phyloP scores from a whole-genome alignment of 2,888 invertebrate species.

The Suillia variegata region DNA sequence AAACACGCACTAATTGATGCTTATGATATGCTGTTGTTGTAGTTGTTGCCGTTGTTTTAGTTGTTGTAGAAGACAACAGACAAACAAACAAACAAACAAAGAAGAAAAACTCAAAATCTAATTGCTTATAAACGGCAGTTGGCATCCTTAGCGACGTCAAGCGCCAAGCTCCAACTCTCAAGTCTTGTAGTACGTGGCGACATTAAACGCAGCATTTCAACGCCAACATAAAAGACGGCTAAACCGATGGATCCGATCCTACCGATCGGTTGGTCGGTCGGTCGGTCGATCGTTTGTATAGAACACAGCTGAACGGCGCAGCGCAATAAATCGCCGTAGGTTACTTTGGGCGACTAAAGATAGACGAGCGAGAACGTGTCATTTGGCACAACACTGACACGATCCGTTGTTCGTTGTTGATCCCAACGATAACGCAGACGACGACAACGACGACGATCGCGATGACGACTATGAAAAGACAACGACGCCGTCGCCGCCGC shows the following conservation, averaged over 20 bases:
- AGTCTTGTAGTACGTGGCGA: slow-evolving; percentile 51
- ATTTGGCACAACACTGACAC: no score
- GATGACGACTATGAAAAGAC: neutral
- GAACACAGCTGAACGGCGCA: neutral
- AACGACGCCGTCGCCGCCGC: neutral
- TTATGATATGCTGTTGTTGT: slow-evolving; percentile 40
- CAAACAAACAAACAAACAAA: slow-evolving; percentile 33
- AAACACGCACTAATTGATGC: slow-evolving; percentile 54
- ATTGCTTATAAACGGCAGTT: slow-evolving; percentile 52
- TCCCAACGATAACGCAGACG: neutral
- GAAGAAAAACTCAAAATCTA: slow-evolving; percentile 43
- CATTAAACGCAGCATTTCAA: slow-evolving; percentile 45
- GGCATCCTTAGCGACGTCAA: slow-evolving; percentile 29
- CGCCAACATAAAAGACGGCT: slow-evolving; percentile 36
- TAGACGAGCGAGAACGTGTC: no score
- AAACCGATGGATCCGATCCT: no score
- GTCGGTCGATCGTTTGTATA: neutral
- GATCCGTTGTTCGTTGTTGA: no score
- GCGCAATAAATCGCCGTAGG: no score
- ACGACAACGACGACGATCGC: neutral
- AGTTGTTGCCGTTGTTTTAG: neutral
- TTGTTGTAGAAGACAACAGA: neutral
- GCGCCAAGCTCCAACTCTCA: no score
- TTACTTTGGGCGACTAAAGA: no score
- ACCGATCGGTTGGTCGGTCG: no score